phyloP scores from a whole-genome alignment of 2,888 invertebrate genomes.

The Protodeltote pygarga region DNA sequence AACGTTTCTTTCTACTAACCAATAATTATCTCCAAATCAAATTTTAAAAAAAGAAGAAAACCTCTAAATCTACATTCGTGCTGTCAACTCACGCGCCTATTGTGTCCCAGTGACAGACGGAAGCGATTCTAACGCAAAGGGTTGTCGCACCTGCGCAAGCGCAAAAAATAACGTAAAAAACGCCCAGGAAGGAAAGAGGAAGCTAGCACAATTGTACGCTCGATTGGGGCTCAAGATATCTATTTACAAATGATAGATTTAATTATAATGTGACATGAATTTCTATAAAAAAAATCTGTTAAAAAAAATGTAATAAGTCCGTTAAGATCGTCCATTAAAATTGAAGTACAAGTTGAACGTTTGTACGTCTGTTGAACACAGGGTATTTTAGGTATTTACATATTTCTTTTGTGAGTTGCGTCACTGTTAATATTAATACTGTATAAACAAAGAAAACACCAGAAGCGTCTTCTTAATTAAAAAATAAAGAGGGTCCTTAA shows the following conservation, averaged over 20 bases:
- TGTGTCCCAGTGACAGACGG: slow-evolving; percentile 65
- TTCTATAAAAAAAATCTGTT: background rate
- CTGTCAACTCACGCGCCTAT: slow-evolving; percentile 63
- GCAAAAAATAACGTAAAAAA: slow-evolving; percentile 58
- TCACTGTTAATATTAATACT: too few relatives aligned
- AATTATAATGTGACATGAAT: slow-evolving; percentile 13
- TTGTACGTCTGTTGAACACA: too few relatives aligned
- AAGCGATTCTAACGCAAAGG: slow-evolving; percentile 68
- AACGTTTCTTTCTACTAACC: slow-evolving; percentile 8
- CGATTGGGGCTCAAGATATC: slow-evolving; percentile 16
- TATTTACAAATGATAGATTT: slow-evolving; percentile 12
- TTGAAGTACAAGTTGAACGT: too few relatives aligned
- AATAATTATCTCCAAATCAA: slow-evolving; percentile 33
- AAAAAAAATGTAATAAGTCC: too few relatives aligned
- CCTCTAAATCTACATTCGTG: slow-evolving; percentile 52
- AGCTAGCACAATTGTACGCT: slow-evolving; percentile 42
- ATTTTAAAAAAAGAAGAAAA: slow-evolving; percentile 22
- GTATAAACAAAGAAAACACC: too few relatives aligned
- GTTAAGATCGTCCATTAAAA: too few relatives aligned
- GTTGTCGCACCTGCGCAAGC: slow-evolving; percentile 75
- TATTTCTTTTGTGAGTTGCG: too few relatives aligned
- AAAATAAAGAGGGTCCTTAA: too few relatives aligned
- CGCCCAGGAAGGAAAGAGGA: slow-evolving; percentile 59
- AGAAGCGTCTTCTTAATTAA: too few relatives aligned
- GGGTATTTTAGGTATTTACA: too few relatives aligned